Percentiles rank a stretch among this genome's conserved stretches.
Evolutionary conservation across 2,113 vertebrate species (phyloP).

Genomic region (Lagopus leucura): DNA sequence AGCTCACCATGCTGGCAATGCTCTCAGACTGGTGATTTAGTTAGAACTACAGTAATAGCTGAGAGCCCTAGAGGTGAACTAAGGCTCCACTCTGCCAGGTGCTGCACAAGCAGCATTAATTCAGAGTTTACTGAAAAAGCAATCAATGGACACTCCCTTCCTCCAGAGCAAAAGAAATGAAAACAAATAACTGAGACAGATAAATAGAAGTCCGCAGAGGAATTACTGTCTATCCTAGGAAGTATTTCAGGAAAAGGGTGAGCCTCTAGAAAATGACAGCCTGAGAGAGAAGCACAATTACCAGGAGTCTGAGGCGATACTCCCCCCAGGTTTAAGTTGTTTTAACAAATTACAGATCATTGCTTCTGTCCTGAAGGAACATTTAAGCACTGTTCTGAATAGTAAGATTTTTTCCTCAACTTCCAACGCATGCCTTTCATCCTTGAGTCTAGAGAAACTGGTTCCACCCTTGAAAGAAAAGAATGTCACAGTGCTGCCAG

Average conservation of each 20-base stretch:
- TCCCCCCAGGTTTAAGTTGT: constrained; percentile 20
- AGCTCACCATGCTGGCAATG: neutral
- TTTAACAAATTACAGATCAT: constrained; percentile 1
- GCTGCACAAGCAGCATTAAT: neutral
- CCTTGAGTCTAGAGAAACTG: neutral
- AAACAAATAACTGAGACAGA: constrained; percentile 35
- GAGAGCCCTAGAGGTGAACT: accelerated
- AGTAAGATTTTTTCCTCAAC: neutral
- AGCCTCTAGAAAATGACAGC: constrained; percentile 34
- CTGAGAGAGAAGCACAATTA: constrained; percentile 32
- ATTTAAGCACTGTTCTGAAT: neutral
- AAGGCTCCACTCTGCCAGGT: neutral
- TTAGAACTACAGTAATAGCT: accelerated
- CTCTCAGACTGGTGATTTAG: neutral
- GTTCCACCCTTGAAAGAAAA: neutral
- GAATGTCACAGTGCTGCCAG: neutral
- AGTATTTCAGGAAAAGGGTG: constrained; percentile 35
- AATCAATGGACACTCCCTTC: constrained; percentile 36
- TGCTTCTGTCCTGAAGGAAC: neutral
- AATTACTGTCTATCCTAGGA: constrained; percentile 2
- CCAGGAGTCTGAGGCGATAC: constrained; percentile 46
- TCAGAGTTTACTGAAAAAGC: constrained; percentile 39
- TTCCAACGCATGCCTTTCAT: neutral
- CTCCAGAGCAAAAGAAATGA: constrained; percentile 2
- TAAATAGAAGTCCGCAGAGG: constrained; percentile 26